Base-by-base conservation (phyloP, 2,113 vertebrate species). In the Jacana jacana region DNA sequence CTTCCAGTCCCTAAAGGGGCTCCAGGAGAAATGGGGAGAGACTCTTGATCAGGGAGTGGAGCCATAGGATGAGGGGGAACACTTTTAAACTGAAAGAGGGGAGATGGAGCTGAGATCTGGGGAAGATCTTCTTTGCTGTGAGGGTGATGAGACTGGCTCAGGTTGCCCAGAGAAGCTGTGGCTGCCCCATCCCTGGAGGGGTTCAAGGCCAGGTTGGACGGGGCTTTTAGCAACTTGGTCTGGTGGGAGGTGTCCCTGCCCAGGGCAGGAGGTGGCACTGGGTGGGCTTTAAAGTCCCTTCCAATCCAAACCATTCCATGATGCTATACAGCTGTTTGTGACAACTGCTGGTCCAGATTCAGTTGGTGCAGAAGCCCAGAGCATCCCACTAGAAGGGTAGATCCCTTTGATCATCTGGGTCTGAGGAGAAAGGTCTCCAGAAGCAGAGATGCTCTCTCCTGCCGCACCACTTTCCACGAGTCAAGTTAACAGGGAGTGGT, bases 11-110 rank as follows among this genome's bases (percentile, higher is more conserved):
- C 60, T 37, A 8, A 61, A 61, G 58, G 35, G n/a, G 35, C 58
- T 61, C 24, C 58, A 27, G 58, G 23, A 61, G 3, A 61, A 35
- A 2, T 61, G 35, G 35, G 35, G 35, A 37, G 35, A 24, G 24
- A 37, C 35, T 37, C 15, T 35, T 6, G 6, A 27, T 6, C 15
- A 17, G 35, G 60, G 35, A 27, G 35, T 4, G 24, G 35, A 61
- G 24, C 5, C 0, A 11, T 7, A 6, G 60, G 35, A 61, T 2
- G 3, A 61, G 35, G 35, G 35, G 35, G 7, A 27, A 27, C 3
- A 7, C 15, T 37, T 61, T 37, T 17, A 60, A 13, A 20, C 33
- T 58, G 33, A 22, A n/a, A 58, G 57, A 57, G 7, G 31, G 7
- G 31, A 57, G 55, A 57, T 13, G 33, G 4, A 57, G 31, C 33